Conservation (phyloP, 2,888 invertebrate species). For the Cataglyphis rosenhaueri region DNA sequence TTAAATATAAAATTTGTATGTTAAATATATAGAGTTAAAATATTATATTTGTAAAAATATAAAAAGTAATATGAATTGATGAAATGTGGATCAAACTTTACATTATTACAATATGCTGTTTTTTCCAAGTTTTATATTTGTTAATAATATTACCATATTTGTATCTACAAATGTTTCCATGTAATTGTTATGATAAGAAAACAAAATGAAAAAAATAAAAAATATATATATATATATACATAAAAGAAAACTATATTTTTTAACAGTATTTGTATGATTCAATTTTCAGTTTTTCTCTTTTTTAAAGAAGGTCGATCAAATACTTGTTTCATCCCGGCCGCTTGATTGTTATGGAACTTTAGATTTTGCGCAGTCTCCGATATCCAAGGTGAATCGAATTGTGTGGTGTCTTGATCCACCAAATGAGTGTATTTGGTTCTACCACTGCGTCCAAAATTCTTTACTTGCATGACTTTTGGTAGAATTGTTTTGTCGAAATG, state of each 20-base stretch:
- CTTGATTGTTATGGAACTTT: conserved; percentile 94
- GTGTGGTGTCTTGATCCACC: conserved; percentile 99
- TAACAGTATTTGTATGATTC: neutral
- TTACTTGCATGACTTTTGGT: conserved; percentile 99
- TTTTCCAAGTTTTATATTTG: neutral
- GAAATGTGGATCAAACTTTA: neutral
- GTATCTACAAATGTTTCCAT: conserved; percentile 6
- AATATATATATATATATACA: no score
- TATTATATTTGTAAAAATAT: neutral
- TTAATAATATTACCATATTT: neutral
- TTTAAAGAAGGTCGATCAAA: conserved; percentile 95
- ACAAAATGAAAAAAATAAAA: neutral
- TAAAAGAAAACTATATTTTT: neutral
- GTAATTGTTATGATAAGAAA: neutral
- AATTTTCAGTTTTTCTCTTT: conserved; percentile 84
- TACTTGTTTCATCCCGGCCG: conserved; percentile 96
- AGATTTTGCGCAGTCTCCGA: conserved; percentile 95
- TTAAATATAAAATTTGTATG: neutral
- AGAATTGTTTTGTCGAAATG: conserved; percentile 99
- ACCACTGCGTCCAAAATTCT: conserved; percentile 99
- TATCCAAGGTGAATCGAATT: conserved; percentile 99
- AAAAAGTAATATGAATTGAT: neutral
- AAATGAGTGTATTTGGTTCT: conserved; percentile 99
- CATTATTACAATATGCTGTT: neutral
- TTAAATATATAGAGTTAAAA: neutral